Percentiles rank a stretch among this genome's conserved stretches.
phyloP scores from a whole-genome alignment of 2,888 invertebrate species.

The Synanthedon andrenaeformis region DNA sequence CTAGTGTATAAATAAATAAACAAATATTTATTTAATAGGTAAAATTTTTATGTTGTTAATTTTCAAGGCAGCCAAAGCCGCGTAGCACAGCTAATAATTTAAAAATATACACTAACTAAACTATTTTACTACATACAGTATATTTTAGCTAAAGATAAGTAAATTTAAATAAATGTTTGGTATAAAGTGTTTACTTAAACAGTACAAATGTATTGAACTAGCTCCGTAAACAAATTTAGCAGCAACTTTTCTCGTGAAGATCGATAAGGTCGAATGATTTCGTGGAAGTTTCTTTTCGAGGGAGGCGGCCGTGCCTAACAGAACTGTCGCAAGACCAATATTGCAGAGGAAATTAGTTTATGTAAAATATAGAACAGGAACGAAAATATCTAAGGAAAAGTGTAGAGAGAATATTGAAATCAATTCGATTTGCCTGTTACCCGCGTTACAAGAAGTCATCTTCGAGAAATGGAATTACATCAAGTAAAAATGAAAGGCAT shows the following conservation, averaged over 20 bases:
- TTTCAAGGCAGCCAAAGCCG: too few species aligned
- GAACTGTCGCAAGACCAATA: constrained; percentile 68
- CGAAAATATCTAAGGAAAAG: constrained; percentile 60
- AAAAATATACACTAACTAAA: too few species aligned
- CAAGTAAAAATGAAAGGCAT: neutral
- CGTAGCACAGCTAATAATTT: too few species aligned
- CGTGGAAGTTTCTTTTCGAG: constrained; percentile 59
- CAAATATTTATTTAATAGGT: too few species aligned
- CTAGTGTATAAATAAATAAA: too few species aligned
- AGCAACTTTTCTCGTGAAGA: constrained; percentile 54
- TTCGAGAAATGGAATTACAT: constrained; percentile 31
- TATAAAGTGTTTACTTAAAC: too few species aligned
- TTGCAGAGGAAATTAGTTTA: constrained; percentile 70
- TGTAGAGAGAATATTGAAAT: constrained; percentile 54
- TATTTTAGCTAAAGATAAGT: too few species aligned
- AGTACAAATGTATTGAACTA: constrained; percentile 4
- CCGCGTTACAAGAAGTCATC: constrained; percentile 28
- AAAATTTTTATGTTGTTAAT: too few species aligned
- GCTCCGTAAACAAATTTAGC: constrained; percentile 51
- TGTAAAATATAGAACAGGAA: constrained; percentile 67
- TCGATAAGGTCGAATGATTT: constrained; percentile 66
- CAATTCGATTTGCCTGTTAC: constrained; percentile 49
- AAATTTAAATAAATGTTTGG: too few species aligned
- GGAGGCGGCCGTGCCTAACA: constrained; percentile 53
- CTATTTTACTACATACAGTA: too few species aligned